Evolutionary conservation across 2,888 invertebrate species (phyloP), one percentile per base, ranked within the genome.

Genomic region (Chromoteleia sp.): DNA sequence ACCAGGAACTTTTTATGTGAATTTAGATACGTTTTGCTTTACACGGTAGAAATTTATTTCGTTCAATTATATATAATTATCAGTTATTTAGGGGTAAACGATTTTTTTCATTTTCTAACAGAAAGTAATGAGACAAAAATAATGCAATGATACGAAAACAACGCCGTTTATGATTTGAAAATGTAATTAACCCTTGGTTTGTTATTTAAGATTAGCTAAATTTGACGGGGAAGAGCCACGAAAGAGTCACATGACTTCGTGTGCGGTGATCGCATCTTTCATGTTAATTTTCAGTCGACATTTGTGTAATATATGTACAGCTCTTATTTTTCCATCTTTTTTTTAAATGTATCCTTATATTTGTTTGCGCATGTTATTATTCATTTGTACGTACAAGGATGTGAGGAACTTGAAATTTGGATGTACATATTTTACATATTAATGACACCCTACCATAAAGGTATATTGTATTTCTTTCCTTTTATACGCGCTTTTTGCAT

Each of bases 181-280:
- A 19, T 0, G 15, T 29, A 59, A 76, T 54, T 54, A 65, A 39
- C 70, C 70, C 54, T 77, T 77, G 77, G 70, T 77, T 77, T 70
- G 39, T 56, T 56, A 43, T 54, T 61, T 15, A 45, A 68, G 30
- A 43, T 45, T n/a, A 48, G 29, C 29, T 25, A 17, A 41, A 1
- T 21, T 19, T 54, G 3, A 25, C 56, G 17, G 36, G 41, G 14
- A 15, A 2, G 36, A 68, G 74, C 73, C 73, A 79, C 73, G 52
- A 67, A 74, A 79, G 74, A 68, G 73, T 74, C 59, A 54, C 52
- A 43, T 79, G 79, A 79, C 79, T 79, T 74, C 79, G 79, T 79
- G 79, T 74, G 79, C 54, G 59, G 56, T 48, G 19, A 54, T 19
- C 41, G 45, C 58, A 70, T 41, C 30, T 39, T 39, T 56, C 56